A percentile compares a stretch with the other conserved stretches of the same genome.
These are phyloP conservation scores for Candoia aspera DNA, from an alignment of 2,113 vertebrate genomes.

Conservation along the genomic window DNA sequence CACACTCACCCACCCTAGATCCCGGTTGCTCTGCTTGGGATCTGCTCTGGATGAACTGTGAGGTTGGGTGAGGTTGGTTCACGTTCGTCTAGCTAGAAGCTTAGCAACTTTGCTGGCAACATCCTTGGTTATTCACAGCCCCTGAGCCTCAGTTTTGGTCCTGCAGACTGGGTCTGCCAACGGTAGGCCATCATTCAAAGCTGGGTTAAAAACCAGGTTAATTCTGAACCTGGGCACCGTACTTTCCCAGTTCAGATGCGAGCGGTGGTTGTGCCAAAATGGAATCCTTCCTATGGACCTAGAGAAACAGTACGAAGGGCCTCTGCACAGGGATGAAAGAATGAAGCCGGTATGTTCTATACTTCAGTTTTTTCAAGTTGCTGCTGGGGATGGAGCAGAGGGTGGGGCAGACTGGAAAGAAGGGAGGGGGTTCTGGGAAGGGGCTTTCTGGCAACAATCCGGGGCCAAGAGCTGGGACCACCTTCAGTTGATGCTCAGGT, in stretches of 20 bases:
- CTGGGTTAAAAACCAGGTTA: not conserved
- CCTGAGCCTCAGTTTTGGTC: not conserved
- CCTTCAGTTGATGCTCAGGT: not conserved
- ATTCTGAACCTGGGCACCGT: not conserved
- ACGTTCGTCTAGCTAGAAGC: not conserved
- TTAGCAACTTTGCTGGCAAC: not conserved
- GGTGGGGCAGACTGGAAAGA: not conserved
- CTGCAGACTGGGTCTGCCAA: not conserved
- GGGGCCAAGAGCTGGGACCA: not conserved
- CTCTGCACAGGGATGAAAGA: not conserved
- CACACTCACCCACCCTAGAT: not conserved
- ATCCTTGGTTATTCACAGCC: not conserved
- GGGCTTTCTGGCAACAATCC: not conserved
- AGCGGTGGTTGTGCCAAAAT: too few species aligned
- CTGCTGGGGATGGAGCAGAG: not conserved
- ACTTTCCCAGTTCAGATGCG: not conserved
- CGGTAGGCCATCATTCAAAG: too few species aligned
- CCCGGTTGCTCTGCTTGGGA: not conserved
- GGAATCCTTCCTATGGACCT: not conserved
- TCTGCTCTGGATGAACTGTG: not conserved
- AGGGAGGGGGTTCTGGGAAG: not conserved
- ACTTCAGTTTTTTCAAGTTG: not conserved
- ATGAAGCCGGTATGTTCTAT: not conserved
- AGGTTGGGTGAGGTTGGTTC: not conserved
- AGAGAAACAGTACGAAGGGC: not conserved